Base-by-base conservation (phyloP, 2,888 invertebrate genomes). In the Drosophila ezoana region DNA sequence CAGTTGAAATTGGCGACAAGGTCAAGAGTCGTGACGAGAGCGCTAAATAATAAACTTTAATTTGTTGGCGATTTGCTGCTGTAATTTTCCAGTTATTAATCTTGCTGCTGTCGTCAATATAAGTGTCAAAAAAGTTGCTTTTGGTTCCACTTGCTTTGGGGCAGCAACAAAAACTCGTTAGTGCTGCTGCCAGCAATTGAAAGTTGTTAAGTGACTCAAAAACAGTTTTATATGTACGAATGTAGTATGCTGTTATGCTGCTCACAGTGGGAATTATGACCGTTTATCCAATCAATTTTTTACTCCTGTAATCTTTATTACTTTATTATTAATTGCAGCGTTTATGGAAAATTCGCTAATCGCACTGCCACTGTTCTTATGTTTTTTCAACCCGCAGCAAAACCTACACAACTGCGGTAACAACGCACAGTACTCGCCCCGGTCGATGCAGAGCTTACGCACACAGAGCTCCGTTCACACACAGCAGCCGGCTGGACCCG, bases 401-500 rank as follows among this genome's bases (percentile, higher is more conserved):
- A 89, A 68, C 66, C 61, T 69, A 72, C 83, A 83, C 60, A 85
- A 69, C 63, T 86, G 85, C 66, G 79, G 57, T 57, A 58, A 65
- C 43, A 81, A 59, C 53, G 60, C 70, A 48, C 65, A 62, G 49
- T 62, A 72, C 49, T 70, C 81, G 14, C 79, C 78, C 56, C 72
- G 78, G 59, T 72, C 79, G 49, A 70, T 70, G 65, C 65, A 76
- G 49, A 77, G 69, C 59, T 47, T 71, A 16, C 93, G 94, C 86
- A 94, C 93, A 78, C 95, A 94, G 93, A 95, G 95, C 89, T 95
- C 96, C 47, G 95, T 96, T 92, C 95, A 95, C 91, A 96, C 96
- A 82, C 95, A 95, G 76, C 95, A 96, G 92, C 96, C 96, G 14
- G 92, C 91, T 64, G 96, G 96, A 86, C 95, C 96, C 18, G 93